These are phyloP conservation scores for Xerus inauris DNA, from an alignment of 2,113 vertebrate species.

Conservation along the genomic window DNA sequence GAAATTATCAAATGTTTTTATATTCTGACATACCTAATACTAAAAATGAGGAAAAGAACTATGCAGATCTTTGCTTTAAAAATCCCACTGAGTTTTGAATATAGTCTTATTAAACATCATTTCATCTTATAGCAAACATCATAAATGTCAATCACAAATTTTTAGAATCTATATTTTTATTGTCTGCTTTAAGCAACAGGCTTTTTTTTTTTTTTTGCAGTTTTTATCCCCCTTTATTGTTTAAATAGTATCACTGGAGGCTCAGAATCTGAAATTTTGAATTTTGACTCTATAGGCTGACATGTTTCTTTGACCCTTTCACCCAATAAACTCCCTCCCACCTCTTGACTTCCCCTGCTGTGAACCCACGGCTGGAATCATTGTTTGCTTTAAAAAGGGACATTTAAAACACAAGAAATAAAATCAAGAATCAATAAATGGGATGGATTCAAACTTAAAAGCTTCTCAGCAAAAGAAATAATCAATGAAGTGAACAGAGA, in stretches of 20 bases:
- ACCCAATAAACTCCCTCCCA: background rate
- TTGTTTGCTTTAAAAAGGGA: background rate
- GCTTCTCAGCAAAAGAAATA: no score
- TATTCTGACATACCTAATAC: background rate
- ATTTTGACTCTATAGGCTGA: background rate
- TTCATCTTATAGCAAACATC: background rate
- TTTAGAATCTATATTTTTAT: background rate
- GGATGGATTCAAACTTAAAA: no score
- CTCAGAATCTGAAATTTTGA: constrained; percentile 5
- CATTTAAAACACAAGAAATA: no score
- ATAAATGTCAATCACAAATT: background rate
- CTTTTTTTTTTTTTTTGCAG: background rate
- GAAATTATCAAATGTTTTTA: constrained; percentile 24
- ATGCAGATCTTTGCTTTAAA: background rate
- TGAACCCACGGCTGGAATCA: background rate
- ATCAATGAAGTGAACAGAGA: no score
- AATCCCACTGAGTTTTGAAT: background rate
- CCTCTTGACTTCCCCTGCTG: background rate
- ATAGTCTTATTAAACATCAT: background rate
- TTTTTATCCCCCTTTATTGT: background rate
- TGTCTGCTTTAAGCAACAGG: background rate
- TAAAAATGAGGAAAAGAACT: background rate
- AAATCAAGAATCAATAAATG: no score
- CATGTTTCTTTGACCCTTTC: background rate
- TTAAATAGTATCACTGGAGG: constrained; percentile 18